Base-by-base conservation (phyloP, 64 coral and sea anemone species). In the Pocillopora damicornis region DNA sequence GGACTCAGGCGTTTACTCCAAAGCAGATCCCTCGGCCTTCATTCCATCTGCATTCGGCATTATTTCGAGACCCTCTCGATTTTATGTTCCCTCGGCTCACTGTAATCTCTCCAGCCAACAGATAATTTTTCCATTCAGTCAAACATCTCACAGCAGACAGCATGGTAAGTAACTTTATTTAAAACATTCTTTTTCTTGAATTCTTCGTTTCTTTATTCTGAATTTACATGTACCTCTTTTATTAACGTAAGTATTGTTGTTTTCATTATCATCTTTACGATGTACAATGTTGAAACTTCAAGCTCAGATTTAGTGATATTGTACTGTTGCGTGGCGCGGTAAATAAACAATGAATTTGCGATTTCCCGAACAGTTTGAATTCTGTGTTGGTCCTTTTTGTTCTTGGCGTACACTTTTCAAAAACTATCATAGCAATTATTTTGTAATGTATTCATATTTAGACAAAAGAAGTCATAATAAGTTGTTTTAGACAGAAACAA, bases 1-100 rank as follows among this genome's bases (percentile, higher is more conserved):
- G n/a, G 65, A 85, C 45, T 12, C 81, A 73, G 3, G 81, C 12
- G 1, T 85, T 4, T 85, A 57, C 81, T 71, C 81, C 14, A 85
- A 85, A 58, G 16, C 64, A 37, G 81, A 85, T 7, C 64, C 63
- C 8, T 72, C 81, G 1, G 10, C 81, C 17, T 57, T 85, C 51
- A 22, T 72, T 20, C 81, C 81, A 57, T 71, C 81, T 72, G 63
- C 64, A 25, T 85, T 85, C 37, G 42, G 81, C 35, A 65, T 85
- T 26, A 56, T 85, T 72, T 37, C 81, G 10, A 22, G 81, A 12
- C 81, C 62, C 13, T 25, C 81, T 20, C 35, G 81, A 37, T 72
- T 85, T 73, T 85, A 85, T 85, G 18, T 85, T 2, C 65, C 81
- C n/a, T 85, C 81, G 68, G 15, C 37, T 72, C 81, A 72, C 81